These are phyloP conservation scores for Mandrillus leucophaeus DNA, from an alignment of 2,113 vertebrate genomes.

Conservation along the genomic window DNA sequence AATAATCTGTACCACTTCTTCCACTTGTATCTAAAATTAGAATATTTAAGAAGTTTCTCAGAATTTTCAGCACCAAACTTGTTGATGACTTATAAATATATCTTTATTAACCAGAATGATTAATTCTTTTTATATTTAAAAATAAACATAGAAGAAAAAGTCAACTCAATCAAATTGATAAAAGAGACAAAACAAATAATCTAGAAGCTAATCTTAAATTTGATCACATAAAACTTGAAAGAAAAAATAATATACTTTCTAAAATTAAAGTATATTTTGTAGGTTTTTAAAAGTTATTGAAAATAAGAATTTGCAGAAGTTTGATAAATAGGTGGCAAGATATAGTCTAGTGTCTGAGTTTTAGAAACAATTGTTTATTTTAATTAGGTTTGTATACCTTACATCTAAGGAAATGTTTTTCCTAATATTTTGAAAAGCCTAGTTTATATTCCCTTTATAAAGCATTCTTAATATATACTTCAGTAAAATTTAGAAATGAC, in stretches of 20 bases:
- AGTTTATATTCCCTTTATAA: not conserved
- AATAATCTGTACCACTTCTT: not conserved
- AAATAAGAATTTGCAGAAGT: not conserved
- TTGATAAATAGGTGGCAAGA: not conserved
- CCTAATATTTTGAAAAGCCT: not conserved
- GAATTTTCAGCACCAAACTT: not conserved
- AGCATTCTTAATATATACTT: not conserved
- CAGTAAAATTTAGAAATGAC: not conserved
- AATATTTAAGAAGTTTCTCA: not conserved
- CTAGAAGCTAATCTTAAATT: not conserved
- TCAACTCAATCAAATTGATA: not conserved
- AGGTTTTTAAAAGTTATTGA: not conserved
- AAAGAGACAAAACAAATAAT: not conserved
- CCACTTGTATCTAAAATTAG: conserved; percentile 1
- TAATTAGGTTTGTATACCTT: not conserved
- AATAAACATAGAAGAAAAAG: not conserved
- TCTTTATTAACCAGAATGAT: not conserved
- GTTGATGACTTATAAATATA: not conserved
- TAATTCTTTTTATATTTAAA: not conserved
- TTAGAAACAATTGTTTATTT: not conserved
- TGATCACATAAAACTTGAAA: not conserved
- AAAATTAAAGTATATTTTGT: not conserved
- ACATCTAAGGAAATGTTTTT: not conserved
- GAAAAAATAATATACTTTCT: not conserved
- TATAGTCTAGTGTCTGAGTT: not conserved